Conservation (phyloP, 2,113 vertebrate genomes). For the Corvus cornix region DNA sequence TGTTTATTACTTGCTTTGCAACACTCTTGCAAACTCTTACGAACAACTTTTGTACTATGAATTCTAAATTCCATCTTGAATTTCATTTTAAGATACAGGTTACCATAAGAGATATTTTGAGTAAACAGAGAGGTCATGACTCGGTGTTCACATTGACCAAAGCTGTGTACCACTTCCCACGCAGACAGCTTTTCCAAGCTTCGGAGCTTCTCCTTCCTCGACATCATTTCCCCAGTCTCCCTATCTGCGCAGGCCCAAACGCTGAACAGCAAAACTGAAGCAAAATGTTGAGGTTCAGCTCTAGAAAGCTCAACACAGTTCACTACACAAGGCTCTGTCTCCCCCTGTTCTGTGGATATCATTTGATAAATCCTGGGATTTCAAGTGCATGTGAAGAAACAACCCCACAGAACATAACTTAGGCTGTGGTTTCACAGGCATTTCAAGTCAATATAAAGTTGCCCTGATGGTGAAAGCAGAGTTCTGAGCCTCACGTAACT, state of each 20-base stretch:
- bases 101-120: not conserved
- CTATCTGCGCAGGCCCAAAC: rapidly evolving
- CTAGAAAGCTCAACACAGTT: not conserved
- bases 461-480: not conserved
- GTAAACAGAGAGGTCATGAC: not conserved
- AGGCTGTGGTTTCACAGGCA: not conserved
- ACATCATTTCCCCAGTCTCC: not conserved
- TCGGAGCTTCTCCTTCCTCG: not conserved
- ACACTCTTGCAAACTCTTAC: not conserved
- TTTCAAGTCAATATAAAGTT: not conserved
- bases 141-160: not conserved
- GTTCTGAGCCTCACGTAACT: not conserved
- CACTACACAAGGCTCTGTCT: not conserved
- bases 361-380: not conserved
- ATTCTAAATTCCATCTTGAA: not conserved
- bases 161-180: not conserved
- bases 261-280: not conserved
- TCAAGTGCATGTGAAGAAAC: not conserved
- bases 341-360: not conserved
- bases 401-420: not conserved
- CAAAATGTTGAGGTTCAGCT: not conserved
- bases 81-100: not conserved
- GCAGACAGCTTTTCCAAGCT: not conserved
- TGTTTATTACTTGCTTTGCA: not conserved
- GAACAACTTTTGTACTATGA: not conserved